Conservation (phyloP, 2,888 invertebrate genomes). For the Shargacucullia verbasci region DNA sequence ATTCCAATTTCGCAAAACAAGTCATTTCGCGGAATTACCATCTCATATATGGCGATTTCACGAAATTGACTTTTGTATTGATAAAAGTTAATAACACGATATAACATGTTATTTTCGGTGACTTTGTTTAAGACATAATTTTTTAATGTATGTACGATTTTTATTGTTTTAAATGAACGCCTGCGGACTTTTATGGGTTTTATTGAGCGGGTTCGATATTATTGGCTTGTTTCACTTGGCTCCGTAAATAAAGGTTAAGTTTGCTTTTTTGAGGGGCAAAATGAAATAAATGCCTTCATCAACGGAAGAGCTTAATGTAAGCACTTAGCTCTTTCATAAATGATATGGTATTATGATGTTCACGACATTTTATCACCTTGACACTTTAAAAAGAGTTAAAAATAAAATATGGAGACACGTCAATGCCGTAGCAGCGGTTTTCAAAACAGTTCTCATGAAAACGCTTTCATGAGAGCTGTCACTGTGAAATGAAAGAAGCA, state of each 20-base stretch:
- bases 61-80: conserved; percentile 21
- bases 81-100: conserved; percentile 33
- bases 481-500: no score
- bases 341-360: no score
- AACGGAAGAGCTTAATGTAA: no score
- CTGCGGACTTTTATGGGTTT: conserved; percentile 43
- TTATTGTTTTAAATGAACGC: conserved; percentile 57
- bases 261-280: no score
- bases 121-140: conserved; percentile 11
- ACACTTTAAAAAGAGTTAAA: no score
- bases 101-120: conserved; percentile 22
- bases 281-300: no score
- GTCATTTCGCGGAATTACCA: conserved; percentile 36
- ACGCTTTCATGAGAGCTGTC: no score
- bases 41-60: conserved; percentile 19
- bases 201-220: conserved; percentile 28
- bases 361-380: no score
- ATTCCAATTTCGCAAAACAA: conserved; percentile 29
- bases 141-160: conserved; percentile 36
- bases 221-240: conserved; percentile 24
- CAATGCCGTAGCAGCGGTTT: no score
- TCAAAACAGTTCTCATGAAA: no score
- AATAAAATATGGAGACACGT: no score
- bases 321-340: no score
- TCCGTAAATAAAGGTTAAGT: background rate